Evolutionary conservation across 1,140 invertebrate genomes (phyloP).

Genomic region (Drosophila grimshawi): DNA sequence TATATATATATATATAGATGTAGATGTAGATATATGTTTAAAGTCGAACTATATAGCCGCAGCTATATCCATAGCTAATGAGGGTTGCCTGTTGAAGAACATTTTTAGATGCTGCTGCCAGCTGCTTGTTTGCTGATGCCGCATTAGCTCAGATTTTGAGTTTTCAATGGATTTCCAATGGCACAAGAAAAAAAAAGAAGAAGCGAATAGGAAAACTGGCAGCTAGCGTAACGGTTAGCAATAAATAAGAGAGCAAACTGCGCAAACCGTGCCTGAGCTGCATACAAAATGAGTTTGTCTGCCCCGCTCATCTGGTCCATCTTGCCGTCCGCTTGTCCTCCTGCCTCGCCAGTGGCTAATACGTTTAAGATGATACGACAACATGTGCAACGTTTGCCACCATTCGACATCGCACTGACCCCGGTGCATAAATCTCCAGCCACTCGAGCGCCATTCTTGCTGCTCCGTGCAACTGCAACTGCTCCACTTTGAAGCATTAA

Average conservation of each 20-base stretch:
- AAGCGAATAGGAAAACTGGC: slow-evolving; percentile 15
- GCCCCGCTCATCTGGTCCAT: background rate
- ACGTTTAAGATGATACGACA: slow-evolving; percentile 83
- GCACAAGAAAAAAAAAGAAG: background rate
- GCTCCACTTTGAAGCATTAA: slow-evolving; percentile 59
- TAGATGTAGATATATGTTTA: background rate
- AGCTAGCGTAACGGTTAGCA: slow-evolving; percentile 68
- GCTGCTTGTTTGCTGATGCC: slow-evolving; percentile 68
- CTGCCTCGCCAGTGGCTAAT: slow-evolving; percentile 59
- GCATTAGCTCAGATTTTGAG: slow-evolving; percentile 77
- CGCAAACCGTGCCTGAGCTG: slow-evolving; percentile 74
- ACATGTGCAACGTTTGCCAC: slow-evolving; percentile 77
- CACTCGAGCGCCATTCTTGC: slow-evolving; percentile 64
- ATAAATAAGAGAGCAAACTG: slow-evolving; percentile 81
- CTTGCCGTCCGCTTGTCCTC: no score
- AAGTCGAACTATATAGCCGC: background rate
- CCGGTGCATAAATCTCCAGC: slow-evolving; percentile 74
- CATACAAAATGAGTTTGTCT: slow-evolving; percentile 69
- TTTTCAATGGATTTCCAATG: slow-evolving; percentile 67
- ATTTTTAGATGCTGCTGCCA: slow-evolving; percentile 29
- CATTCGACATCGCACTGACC: slow-evolving; percentile 62
- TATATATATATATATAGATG: background rate
- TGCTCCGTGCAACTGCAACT: slow-evolving; percentile 22
- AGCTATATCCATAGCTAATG: slow-evolving; percentile 62
- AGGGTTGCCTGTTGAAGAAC: slow-evolving; percentile 65